These are phyloP conservation scores for Eidolon helvum DNA, from an alignment of 2,113 vertebrate genomes.

Conservation along the genomic window DNA sequence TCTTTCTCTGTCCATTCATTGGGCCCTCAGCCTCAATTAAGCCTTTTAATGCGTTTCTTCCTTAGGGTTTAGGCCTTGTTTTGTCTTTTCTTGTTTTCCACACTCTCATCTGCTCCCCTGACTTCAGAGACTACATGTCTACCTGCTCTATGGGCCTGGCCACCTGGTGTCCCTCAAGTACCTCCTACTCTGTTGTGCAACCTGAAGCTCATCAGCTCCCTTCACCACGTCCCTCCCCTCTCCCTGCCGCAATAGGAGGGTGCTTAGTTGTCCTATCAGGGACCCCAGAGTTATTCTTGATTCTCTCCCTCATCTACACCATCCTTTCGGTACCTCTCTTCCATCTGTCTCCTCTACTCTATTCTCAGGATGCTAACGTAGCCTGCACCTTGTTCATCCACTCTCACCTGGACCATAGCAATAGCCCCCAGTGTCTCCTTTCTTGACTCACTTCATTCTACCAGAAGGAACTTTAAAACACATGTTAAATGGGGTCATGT, in stretches of 20 bases:
- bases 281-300: background rate
- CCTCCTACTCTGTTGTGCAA: fast-evolving
- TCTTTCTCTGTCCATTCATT: background rate
- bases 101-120: background rate
- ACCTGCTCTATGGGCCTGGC: background rate
- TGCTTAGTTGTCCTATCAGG: background rate
- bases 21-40: background rate
- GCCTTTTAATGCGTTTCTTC: background rate
- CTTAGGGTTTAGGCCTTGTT: background rate
- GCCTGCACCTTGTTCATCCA: background rate
- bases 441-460: no score
- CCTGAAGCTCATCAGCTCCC: background rate
- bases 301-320: background rate
- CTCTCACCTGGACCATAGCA: background rate
- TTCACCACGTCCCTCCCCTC: background rate
- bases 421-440: background rate
- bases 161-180: no score
- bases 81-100: background rate
- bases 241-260: background rate
- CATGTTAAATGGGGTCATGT: background rate
- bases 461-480: background rate
- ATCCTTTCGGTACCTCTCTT: background rate
- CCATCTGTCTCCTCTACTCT: background rate
- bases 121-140: background rate
- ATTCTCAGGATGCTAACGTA: background rate